phyloP scores from a whole-genome alignment of 2,888 invertebrate genomes.

The Calameuta pallipes region DNA sequence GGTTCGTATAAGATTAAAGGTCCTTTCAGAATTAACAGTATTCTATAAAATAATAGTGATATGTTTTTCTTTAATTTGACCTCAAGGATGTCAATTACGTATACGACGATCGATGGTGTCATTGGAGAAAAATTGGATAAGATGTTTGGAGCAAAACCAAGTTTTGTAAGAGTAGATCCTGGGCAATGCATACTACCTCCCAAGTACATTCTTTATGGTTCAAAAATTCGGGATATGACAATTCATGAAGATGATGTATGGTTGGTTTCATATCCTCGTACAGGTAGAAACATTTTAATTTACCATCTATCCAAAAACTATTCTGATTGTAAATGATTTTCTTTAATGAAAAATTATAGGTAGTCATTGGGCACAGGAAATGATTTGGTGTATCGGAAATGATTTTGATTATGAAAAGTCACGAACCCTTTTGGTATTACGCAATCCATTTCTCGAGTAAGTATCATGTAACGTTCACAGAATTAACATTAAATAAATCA shows the following conservation, averaged over 20 bases:
- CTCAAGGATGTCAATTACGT: constrained; percentile 59
- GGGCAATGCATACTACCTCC: constrained; percentile 78
- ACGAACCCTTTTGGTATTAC: constrained; percentile 72
- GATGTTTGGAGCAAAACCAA: constrained; percentile 76
- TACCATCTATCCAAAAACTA: neutral
- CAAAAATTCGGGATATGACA: constrained; percentile 78
- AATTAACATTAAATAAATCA: neutral
- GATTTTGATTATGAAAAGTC: constrained; percentile 83
- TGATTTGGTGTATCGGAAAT: constrained; percentile 90
- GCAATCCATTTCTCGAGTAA: constrained; percentile 67
- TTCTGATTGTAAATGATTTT: neutral
- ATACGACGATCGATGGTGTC: constrained; percentile 73
- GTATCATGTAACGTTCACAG: constrained; percentile 16
- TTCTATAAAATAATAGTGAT: neutral
- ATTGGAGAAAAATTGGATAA: constrained; percentile 73
- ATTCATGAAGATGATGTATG: constrained; percentile 84
- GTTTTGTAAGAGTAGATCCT: constrained; percentile 80
- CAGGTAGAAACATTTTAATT: constrained; percentile 70
- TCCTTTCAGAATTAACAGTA: neutral
- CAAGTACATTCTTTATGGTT: constrained; percentile 75
- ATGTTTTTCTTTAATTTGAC: neutral
- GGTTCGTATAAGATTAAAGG: neutral
- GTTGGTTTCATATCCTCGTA: constrained; percentile 89
- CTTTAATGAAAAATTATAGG: constrained; percentile 67
- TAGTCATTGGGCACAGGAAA: constrained; percentile 94